Evolutionary conservation across 2,797 vertebrate genomes (phyloP).

Genomic region (Eulemur mongoz): DNA sequence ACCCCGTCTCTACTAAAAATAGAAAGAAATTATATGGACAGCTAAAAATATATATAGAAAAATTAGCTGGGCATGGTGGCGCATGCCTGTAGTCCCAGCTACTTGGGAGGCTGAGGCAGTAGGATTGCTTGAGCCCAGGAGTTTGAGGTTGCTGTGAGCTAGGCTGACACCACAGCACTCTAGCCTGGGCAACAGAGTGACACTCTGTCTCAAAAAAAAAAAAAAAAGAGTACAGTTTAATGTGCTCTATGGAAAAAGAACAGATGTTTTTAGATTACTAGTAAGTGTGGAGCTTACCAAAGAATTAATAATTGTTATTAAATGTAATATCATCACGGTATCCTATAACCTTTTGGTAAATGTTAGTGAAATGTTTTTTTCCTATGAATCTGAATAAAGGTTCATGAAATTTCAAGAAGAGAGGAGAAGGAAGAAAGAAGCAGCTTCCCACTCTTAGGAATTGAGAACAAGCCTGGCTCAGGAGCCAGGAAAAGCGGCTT

Average conservation of each 20-base stretch:
- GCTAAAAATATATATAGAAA: too few species aligned
- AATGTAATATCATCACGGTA: background rate
- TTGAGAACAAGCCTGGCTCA: background rate
- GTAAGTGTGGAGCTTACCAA: background rate
- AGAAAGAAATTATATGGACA: too few species aligned
- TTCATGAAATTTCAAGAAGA: background rate
- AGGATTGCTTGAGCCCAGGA: too few species aligned
- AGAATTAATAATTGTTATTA: background rate
- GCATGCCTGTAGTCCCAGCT: too few species aligned
- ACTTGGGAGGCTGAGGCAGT: too few species aligned
- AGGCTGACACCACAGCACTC: too few species aligned
- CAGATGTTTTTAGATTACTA: background rate
- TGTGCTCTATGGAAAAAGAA: background rate
- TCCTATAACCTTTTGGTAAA: background rate
- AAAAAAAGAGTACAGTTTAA: background rate
- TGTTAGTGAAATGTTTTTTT: background rate
- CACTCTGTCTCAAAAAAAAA: too few species aligned
- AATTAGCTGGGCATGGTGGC: too few species aligned
- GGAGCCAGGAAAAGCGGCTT: background rate
- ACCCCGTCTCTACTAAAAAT: too few species aligned
- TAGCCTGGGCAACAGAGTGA: too few species aligned
- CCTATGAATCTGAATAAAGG: background rate
- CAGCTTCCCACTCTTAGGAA: background rate
- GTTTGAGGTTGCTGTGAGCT: too few species aligned
- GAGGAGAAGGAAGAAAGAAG: background rate